Base-by-base conservation (phyloP, 2,888 invertebrate genomes). In the Cosmia trapezina region DNA sequence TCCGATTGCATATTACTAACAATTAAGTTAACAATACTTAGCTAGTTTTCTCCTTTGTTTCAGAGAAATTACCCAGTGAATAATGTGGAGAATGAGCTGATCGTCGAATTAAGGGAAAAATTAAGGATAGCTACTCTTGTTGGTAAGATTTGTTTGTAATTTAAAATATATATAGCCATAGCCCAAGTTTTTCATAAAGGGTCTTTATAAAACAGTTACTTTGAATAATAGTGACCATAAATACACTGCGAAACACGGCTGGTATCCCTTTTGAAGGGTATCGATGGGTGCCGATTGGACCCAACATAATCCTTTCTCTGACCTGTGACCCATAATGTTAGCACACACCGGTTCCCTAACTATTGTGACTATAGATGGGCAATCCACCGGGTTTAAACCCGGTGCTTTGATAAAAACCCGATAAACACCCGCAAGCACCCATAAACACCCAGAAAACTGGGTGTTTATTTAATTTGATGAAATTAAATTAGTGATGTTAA, bases 41-140 rank as follows among this genome's bases (percentile, higher is more conserved):
- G 4, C n/a, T 14, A 12, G 17, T 19, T 7, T 11, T 28, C 1
- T 28, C 2, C 0, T 33, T 64, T 71, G n/a, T 88, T 91, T 43
- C 89, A 95, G 95, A 84, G 73, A 28, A 83, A 87, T 19, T 94
- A 92, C 70, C 94, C 95, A 3, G 94, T 94, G 2, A 91, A 90
- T 63, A 78, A 54, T 1, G 79, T 87, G 45, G 72, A 81, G 4
- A 60, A 57, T 0, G 78, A 83, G 28, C 79, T 94, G 2, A 14
- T 82, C 6, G 56, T n/a, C 0, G 94, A 95, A 76, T 70, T 95
- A 56, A 49, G 22, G 2, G 87, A 90, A 22, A 94, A 94, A 81
- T 84, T 95, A 5, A 78, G 77, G n/a, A 76, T 94, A 7, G 94
- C 94, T 2, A 73, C 76, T 3, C 70, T 91, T 53, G 88, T 86